These are phyloP conservation scores for Eristalinus sepulchralis DNA, from an alignment of 2,888 invertebrate species.

Conservation along the genomic window DNA sequence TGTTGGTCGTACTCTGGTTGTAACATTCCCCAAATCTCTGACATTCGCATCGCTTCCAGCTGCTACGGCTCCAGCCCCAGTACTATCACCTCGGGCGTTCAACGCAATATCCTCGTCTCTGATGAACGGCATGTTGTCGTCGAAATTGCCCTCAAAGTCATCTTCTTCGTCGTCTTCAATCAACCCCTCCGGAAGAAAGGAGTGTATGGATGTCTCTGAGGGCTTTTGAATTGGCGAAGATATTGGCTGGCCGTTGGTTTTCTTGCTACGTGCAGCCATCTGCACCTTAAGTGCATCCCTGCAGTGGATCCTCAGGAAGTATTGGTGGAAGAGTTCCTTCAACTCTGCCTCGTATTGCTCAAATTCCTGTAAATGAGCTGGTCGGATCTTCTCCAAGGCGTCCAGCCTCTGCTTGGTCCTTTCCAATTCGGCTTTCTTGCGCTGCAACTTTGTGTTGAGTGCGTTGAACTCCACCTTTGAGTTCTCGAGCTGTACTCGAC, in stretches of 20 bases:
- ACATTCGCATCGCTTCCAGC: background rate
- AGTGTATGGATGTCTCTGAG: constrained; percentile 77
- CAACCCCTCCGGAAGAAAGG: constrained; percentile 79
- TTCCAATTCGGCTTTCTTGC: constrained; percentile 93
- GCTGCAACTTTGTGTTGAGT: constrained; percentile 94
- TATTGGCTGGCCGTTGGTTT: constrained; percentile 73
- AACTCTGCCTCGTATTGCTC: constrained; percentile 93
- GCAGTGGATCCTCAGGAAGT: constrained; percentile 93
- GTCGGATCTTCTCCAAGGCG: constrained; percentile 96
- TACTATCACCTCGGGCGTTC: constrained; percentile 40
- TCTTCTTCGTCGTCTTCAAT: constrained; percentile 80
- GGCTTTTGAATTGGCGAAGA: constrained; percentile 78
- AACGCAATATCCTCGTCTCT: constrained; percentile 76
- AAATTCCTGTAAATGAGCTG: constrained; percentile 98
- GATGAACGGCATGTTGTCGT: constrained; percentile 77
- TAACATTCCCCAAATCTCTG: constrained; percentile 73
- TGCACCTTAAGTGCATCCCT: constrained; percentile 93
- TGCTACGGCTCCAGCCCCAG: constrained; percentile 3
- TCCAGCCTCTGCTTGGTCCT: constrained; percentile 95
- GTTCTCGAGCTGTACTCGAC: constrained; percentile 89
- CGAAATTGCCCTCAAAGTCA: constrained; percentile 74
- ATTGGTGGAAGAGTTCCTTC: constrained; percentile 91
- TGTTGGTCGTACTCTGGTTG: constrained; percentile 77
- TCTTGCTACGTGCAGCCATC: constrained; percentile 82
- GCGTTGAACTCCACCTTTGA: constrained; percentile 94